These are phyloP conservation scores for Acipenser transmontanus DNA, from an alignment of 2,797 vertebrate species.

Conservation along the genomic window DNA sequence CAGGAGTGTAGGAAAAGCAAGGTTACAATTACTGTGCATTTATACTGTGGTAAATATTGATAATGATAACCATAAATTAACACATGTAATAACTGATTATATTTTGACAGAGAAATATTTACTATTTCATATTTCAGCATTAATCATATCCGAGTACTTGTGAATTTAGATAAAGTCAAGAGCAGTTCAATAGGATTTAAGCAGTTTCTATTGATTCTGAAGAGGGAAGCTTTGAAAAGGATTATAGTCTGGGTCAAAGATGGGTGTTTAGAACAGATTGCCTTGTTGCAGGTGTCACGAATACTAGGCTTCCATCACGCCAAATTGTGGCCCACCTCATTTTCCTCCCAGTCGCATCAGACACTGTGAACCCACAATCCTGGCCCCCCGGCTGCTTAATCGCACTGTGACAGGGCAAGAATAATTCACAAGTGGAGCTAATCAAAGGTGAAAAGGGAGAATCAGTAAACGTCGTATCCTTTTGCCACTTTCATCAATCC, in stretches of 20 bases:
- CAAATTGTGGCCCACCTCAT: slow-evolving; percentile 41
- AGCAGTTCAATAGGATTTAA: neutral
- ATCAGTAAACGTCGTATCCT: slow-evolving; percentile 96
- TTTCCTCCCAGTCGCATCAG: slow-evolving; percentile 46
- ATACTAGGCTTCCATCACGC: slow-evolving; percentile 47
- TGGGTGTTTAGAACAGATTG: slow-evolving; percentile 13
- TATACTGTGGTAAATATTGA: too few species aligned
- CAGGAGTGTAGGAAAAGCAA: too few species aligned
- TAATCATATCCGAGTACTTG: too few species aligned
- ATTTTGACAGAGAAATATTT: too few species aligned
- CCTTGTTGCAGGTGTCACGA: slow-evolving; percentile 7
- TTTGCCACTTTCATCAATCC: slow-evolving; percentile 98
- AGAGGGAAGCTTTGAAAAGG: slow-evolving; percentile 1
- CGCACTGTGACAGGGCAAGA: slow-evolving; percentile 80
- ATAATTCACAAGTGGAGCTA: slow-evolving; percentile 84
- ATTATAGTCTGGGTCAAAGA: slow-evolving; percentile 13
- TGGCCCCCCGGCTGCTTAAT: slow-evolving; percentile 58
- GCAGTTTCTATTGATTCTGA: neutral
- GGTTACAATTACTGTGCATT: too few species aligned
- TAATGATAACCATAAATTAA: too few species aligned
- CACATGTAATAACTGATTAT: too few species aligned
- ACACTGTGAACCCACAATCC: slow-evolving; percentile 54
- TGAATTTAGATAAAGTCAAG: too few species aligned
- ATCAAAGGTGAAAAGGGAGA: slow-evolving; percentile 98
- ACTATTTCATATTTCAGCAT: too few species aligned